Evolutionary conservation across 2,113 vertebrate genomes (phyloP), one percentile per base, ranked within the genome.

Genomic region (Todiramphus saurophagus): DNA sequence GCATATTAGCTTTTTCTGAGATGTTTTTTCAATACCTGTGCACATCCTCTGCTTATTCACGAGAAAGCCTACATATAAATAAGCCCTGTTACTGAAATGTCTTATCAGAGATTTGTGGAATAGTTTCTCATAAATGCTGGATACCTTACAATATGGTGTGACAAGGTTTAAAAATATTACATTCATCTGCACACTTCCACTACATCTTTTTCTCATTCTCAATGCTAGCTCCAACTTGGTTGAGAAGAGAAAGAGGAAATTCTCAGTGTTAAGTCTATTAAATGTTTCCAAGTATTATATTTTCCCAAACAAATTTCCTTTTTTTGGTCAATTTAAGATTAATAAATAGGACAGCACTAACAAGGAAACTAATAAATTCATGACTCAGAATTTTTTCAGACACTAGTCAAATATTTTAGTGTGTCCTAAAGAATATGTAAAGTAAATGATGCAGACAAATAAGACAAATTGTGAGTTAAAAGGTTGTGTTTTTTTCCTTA

Each of bases 31-130:
- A 95, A 87, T 89, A 97, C 88, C 60, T 86, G 72, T 75, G 60
- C 58, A 95, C 66, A 83, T 93, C 64, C 58, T 95, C 83, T 48
- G 95, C 91, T 97, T 95, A 97, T 96, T 96, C 97, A 97, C 96
- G 96, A 96, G 97, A 96, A 28, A 93, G 25, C 51, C 37, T 88
- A 30, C 75, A 87, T 91, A 95, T 95, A 93, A 88, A 88, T 83
- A 96, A 90, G 56, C 80, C 21, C 17, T 91, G 78, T 96, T 96
- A 91, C 37, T 13, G 78, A 95, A 97, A 92, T 91, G 33, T 90
- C 94, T 97, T 33, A 68, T 53, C 83, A 64, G 89, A 96, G 89
- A 94, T 92, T 94, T 97, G 67, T 94, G 78, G 88, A 96, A 96
- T 72, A 86, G 23, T 93, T 87, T 92, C 59, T 91, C 87, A 74